Conservation (phyloP, 1,140 invertebrate species). For the Ceratina australensis region DNA sequence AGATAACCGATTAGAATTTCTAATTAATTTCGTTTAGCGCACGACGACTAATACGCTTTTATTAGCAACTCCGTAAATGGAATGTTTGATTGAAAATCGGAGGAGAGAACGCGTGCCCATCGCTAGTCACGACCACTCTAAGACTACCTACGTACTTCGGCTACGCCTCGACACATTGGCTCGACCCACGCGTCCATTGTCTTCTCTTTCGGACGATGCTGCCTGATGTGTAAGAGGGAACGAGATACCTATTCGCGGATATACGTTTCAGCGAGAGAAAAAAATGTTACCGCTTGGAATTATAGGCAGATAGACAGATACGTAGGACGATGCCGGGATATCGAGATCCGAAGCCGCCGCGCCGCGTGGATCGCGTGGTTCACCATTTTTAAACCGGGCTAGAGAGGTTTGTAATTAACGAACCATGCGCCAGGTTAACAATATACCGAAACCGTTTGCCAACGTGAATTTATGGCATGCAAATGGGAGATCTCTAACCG, state of each 20-base stretch:
- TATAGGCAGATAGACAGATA: slow-evolving; percentile 63
- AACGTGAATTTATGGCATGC: no score
- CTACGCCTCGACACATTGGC: slow-evolving; percentile 64
- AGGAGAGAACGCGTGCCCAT: slow-evolving; percentile 26
- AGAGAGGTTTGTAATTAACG: slow-evolving; percentile 8
- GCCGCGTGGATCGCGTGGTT: not conserved
- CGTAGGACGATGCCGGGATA: slow-evolving; percentile 54
- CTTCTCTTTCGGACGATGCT: slow-evolving; percentile 62
- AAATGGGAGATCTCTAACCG: no score
- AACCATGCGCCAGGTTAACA: not conserved
- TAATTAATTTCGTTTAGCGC: no score
- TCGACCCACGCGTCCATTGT: slow-evolving; percentile 71
- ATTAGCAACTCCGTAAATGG: not conserved
- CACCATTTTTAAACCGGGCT: not conserved
- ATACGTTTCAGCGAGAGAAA: slow-evolving; percentile 58
- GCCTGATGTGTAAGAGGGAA: slow-evolving; percentile 59
- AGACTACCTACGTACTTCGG: slow-evolving; percentile 62
- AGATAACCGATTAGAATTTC: no score
- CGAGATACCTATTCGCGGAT: slow-evolving; percentile 49
- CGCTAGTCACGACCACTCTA: slow-evolving; percentile 34
- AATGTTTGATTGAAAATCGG: slow-evolving; percentile 16
- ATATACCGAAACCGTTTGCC: no score
- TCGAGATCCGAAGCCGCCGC: slow-evolving; percentile 32
- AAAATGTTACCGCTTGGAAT: slow-evolving; percentile 50
- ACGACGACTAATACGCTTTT: no score